phyloP scores from a whole-genome alignment of 2,888 invertebrate species.

The Pollenia angustigena region DNA sequence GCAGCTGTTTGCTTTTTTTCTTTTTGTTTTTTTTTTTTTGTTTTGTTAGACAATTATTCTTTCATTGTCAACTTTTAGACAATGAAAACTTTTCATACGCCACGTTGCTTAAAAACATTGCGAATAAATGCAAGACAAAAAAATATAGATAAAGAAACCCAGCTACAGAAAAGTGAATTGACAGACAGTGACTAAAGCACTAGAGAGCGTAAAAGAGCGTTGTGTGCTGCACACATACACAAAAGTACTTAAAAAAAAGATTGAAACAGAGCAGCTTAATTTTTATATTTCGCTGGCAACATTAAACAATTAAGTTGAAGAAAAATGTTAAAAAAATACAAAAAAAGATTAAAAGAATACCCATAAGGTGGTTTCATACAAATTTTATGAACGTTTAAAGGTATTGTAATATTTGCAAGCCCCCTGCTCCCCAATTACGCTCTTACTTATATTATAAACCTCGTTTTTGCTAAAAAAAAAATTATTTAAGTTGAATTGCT shows the following conservation, averaged over 20 bases:
- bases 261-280: not conserved
- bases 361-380: conserved; percentile 46
- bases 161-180: conserved; percentile 27
- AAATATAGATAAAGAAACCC: not conserved
- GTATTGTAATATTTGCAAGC: not conserved
- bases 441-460: not conserved
- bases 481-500: conserved; percentile 4
- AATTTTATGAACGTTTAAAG: conserved; percentile 56
- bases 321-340: conserved; percentile 5
- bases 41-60: conserved; percentile 55
- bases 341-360: conserved; percentile 16
- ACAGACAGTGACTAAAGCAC: conserved; percentile 42
- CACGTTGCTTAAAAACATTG: conserved; percentile 56
- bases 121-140: conserved; percentile 14
- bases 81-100: conserved; percentile 62
- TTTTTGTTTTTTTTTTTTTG: not conserved
- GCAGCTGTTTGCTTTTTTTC: conserved; percentile 51
- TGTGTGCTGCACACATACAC: conserved; percentile 11
- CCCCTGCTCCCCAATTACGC: not conserved
- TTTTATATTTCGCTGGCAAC: conserved; percentile 46
- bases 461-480: not conserved
- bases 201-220: conserved; percentile 57
- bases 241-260: not conserved
- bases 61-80: conserved; percentile 72
- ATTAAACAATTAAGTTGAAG: conserved; percentile 66